phyloP scores from a whole-genome alignment of 1,140 invertebrate species.

The Drosophila albomicans region DNA sequence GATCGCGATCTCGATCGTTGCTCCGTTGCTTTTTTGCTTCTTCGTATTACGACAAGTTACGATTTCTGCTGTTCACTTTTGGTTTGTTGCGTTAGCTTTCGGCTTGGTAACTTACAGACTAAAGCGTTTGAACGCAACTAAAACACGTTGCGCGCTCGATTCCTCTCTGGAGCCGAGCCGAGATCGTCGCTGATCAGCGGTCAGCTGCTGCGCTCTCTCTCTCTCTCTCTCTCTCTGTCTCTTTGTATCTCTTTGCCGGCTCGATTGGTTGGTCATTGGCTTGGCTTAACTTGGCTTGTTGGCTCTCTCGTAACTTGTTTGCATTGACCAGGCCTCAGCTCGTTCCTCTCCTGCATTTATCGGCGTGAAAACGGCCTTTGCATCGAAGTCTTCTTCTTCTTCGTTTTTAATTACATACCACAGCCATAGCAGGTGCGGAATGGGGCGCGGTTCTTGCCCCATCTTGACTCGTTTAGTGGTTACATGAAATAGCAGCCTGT shows the following conservation, averaged over 20 bases:
- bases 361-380: slow-evolving; percentile 47
- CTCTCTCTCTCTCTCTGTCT: slow-evolving; percentile 19
- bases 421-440: slow-evolving; percentile 38
- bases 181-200: slow-evolving; percentile 39
- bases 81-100: slow-evolving; percentile 59
- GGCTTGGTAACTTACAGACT: slow-evolving; percentile 77
- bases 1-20: slow-evolving; percentile 35
- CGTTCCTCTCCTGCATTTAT: slow-evolving; percentile 33
- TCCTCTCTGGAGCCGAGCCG: slow-evolving; percentile 61
- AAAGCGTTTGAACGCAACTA: slow-evolving; percentile 83
- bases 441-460: slow-evolving; percentile 27
- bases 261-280: neutral
- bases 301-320: slow-evolving; percentile 55
- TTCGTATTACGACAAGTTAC: neutral
- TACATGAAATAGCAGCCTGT: slow-evolving; percentile 6
- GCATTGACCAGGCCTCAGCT: slow-evolving; percentile 42
- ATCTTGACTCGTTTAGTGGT: slow-evolving; percentile 11
- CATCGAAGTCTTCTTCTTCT: slow-evolving; percentile 22
- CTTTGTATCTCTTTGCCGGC: slow-evolving; percentile 14
- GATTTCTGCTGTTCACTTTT: slow-evolving; percentile 28
- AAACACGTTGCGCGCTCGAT: slow-evolving; percentile 69
- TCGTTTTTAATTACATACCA: slow-evolving; percentile 60
- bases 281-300: too few species aligned
- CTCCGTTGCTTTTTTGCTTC: slow-evolving; percentile 31
- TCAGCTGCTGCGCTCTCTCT: slow-evolving; percentile 46